Evolutionary conservation across 2,113 vertebrate genomes (phyloP).

Genomic region (Ibidorhyncha struthersii): DNA sequence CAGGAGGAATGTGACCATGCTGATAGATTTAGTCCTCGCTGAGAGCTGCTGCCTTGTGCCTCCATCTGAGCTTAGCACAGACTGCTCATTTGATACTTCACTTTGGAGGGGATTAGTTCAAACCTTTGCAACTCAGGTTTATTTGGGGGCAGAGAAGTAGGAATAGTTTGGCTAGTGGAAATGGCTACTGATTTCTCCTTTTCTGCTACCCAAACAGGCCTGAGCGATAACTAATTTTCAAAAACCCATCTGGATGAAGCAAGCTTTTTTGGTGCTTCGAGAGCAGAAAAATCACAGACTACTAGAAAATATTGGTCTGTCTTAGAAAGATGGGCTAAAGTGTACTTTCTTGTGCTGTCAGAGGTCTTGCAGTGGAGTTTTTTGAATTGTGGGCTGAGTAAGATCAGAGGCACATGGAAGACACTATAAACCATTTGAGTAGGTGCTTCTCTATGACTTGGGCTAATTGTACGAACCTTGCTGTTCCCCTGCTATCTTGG

Average conservation of each 20-base stretch:
- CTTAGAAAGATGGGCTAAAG: background rate
- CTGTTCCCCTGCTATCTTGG: rapidly evolving
- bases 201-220: background rate
- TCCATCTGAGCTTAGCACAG: background rate
- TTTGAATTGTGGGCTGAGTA: background rate
- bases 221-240: background rate
- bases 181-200: background rate
- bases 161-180: background rate
- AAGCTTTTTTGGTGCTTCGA: background rate
- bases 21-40: background rate
- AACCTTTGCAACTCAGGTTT: background rate
- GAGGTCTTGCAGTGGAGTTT: background rate
- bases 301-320: background rate
- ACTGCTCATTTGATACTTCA: background rate
- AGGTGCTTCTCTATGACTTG: background rate
- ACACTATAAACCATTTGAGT: background rate
- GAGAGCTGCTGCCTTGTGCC: background rate
- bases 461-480: background rate
- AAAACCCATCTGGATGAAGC: background rate
- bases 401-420: background rate
- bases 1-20: background rate
- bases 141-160: background rate
- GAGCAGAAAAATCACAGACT: background rate
- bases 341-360: background rate
- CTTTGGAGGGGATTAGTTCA: background rate